phyloP scores from a whole-genome alignment of 1,140 invertebrate genomes.

The Caenorhabditis latens region DNA sequence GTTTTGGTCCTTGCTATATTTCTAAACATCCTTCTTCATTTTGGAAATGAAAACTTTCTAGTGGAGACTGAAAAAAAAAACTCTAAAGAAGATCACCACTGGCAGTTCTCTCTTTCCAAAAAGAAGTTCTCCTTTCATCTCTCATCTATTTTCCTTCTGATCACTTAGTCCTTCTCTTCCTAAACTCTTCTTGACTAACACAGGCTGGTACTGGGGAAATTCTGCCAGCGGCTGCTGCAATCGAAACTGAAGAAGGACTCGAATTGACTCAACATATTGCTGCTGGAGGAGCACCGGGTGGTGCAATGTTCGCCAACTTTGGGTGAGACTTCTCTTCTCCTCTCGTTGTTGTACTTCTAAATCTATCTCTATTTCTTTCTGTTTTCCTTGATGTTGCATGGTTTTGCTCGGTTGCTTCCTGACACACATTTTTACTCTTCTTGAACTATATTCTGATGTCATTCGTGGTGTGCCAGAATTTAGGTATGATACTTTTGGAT shows the following conservation, averaged over 20 bases:
- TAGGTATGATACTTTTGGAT: background rate
- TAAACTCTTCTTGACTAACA: background rate
- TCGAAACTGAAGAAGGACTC: conserved; percentile 32
- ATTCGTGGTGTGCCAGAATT: conserved; percentile 18
- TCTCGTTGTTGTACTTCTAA: background rate
- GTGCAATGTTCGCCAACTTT: conserved; percentile 62
- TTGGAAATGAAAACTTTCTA: no score
- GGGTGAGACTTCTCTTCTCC: conserved; percentile 44
- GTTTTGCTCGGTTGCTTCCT: background rate
- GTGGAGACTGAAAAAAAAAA: no score
- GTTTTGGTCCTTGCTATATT: no score
- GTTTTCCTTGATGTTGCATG: background rate
- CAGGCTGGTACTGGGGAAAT: conserved; percentile 39
- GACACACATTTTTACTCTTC: no score
- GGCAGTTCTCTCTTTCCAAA: conserved; percentile 3
- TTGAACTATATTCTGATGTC: background rate
- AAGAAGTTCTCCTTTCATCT: background rate
- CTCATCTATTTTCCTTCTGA: background rate
- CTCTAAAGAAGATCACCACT: no score
- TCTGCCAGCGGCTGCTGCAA: background rate
- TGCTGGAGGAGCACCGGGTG: background rate
- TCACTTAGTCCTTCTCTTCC: background rate
- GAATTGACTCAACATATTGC: conserved; percentile 61
- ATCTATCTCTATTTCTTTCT: background rate
- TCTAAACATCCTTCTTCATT: no score